A percentile compares a stretch with the other conserved stretches of the same genome.
phyloP scores from a whole-genome alignment of 2,113 vertebrate species.

The Toxotes chatareus region DNA sequence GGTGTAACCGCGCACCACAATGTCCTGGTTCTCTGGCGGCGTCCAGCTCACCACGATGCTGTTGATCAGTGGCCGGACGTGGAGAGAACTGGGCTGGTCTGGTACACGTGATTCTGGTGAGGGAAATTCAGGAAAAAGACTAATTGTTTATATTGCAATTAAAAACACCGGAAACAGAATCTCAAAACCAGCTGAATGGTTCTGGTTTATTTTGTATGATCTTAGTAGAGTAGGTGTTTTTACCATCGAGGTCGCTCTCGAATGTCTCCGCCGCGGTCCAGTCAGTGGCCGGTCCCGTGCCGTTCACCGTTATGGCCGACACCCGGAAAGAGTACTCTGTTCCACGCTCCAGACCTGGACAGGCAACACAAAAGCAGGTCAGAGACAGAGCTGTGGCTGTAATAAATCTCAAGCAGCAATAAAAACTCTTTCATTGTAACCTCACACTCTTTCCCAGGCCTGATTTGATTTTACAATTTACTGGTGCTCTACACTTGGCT shows the following conservation, averaged over 20 bases:
- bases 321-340: constrained; percentile 96
- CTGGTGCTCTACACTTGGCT: background rate
- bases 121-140: background rate
- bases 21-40: constrained; percentile 96
- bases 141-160: background rate
- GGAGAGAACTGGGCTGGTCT: constrained; percentile 95
- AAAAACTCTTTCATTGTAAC: constrained; percentile 11
- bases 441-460: background rate
- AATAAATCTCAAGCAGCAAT: constrained; percentile 2
- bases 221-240: constrained; percentile 19
- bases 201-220: background rate
- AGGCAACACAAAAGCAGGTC: background rate
- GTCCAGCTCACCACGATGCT: constrained; percentile 99
- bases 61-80: constrained; percentile 93
- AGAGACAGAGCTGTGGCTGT: background rate
- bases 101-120: constrained; percentile 92
- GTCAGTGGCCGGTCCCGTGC: constrained; percentile 92
- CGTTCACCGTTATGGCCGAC: constrained; percentile 92
- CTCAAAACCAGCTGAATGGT: background rate
- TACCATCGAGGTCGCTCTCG: constrained; percentile 97
- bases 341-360: constrained; percentile 91
- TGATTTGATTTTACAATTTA: constrained; percentile 5
- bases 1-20: constrained; percentile 94
- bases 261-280: constrained; percentile 95
- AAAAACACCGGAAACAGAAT: background rate